These are phyloP conservation scores for Galerucella calmariensis DNA, from an alignment of 2,888 invertebrate species.

Conservation along the genomic window DNA sequence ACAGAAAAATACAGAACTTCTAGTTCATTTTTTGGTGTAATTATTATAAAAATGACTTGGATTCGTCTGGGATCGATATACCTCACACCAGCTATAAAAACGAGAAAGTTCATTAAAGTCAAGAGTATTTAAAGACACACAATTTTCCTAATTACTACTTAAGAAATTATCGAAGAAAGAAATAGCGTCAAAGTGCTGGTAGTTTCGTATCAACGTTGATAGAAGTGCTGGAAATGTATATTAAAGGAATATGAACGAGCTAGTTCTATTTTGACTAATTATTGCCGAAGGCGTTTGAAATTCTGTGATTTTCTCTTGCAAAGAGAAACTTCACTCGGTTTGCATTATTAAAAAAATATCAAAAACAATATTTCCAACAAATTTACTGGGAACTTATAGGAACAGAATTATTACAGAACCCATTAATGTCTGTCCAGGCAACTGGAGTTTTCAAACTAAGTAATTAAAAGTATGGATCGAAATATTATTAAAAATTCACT, in stretches of 20 bases:
- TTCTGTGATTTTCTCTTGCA: slow-evolving; percentile 11
- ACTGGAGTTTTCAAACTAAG: neutral
- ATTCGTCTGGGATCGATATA: neutral
- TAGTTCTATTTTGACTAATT: slow-evolving; percentile 9
- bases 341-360: neutral
- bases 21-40: neutral
- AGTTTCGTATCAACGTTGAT: slow-evolving; percentile 1
- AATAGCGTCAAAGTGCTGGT: slow-evolving; percentile 7
- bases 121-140: neutral
- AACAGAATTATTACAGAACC: neutral
- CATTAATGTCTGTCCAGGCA: neutral
- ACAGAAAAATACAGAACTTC: no score
- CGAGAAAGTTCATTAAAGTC: slow-evolving; percentile 4
- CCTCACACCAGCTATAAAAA: neutral
- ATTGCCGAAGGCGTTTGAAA: slow-evolving; percentile 1
- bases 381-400: neutral
- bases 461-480: neutral
- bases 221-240: slow-evolving; percentile 10
- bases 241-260: slow-evolving; percentile 4
- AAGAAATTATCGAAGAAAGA: neutral
- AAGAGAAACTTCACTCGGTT: slow-evolving; percentile 1
- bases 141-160: slow-evolving; percentile 6
- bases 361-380: slow-evolving; percentile 9
- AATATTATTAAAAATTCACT: neutral
- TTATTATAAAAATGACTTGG: neutral